Base-by-base conservation (phyloP, 2,888 invertebrate genomes). In the Bibio marci region DNA sequence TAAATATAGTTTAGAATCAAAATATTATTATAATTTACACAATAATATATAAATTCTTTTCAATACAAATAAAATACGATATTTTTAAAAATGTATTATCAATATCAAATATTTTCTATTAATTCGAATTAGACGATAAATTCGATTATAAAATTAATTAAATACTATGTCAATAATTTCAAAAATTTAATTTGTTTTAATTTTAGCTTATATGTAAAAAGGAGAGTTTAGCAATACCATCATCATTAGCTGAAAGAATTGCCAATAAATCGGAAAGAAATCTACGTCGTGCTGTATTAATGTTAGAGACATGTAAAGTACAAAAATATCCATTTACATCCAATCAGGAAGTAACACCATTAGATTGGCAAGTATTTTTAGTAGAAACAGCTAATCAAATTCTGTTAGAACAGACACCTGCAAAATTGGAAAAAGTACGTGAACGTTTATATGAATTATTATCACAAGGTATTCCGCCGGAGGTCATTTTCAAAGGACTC, bases 321-420 rank as follows among this genome's bases (percentile, higher is more conserved):
- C 81, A 90, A 54, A 81, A 88, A 65, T 87, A 86, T 62, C 90
- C 90, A 10, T 82, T 88, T 51, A 74, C 73, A 3, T 53, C 67
- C 1, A 75, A 85, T 53, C 90, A 91, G 58, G 73, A 76, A 46
- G 76, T 95, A 35, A 66, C 77, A 0, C 81, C 86, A 50, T 81
- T 92, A 1, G 97, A 98, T 60, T 98, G 97, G 97, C 82, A 90
- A 56, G 58, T 75, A 8, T 95, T 77, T 57, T 73, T 98, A 19
- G 70, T 71, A 46, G 82, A 86, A 47, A 94, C 91, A 3, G 94
- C 92, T 1, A 71, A 70, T 41, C 73, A 82, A 66, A 86, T 95
- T 50, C 64, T 88, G 1, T 69, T 78, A 5, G 86, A 92, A 52
- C 97, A 95, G 56, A 80, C 76, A 42, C 83, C 92, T 0, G 76